phyloP scores from a whole-genome alignment of 1,140 invertebrate genomes.

The Bactericera cockerelli region DNA sequence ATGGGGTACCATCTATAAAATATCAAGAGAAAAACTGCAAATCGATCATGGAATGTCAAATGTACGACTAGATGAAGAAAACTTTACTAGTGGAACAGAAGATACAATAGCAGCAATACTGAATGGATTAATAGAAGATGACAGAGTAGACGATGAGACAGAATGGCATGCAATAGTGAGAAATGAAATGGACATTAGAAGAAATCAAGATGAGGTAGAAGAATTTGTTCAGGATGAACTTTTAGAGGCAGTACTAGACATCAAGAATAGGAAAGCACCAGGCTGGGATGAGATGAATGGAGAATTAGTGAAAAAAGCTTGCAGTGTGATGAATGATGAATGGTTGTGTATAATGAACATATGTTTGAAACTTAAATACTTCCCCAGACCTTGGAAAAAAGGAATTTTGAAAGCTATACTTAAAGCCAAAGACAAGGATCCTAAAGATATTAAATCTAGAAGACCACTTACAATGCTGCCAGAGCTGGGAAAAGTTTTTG shows the following conservation, averaged over 20 bases:
- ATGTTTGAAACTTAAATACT: neutral
- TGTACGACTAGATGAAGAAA: neutral
- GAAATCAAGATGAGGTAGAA: neutral
- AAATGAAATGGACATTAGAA: neutral
- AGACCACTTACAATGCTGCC: neutral
- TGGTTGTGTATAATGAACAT: neutral
- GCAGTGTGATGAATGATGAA: neutral
- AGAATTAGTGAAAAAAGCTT: neutral
- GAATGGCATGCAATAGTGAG: neutral
- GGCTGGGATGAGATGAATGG: neutral
- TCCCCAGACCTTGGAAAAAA: neutral
- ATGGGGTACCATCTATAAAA: slow-evolving; percentile 8
- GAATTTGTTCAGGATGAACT: neutral
- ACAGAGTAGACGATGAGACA: neutral
- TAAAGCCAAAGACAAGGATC: neutral
- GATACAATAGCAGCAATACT: neutral
- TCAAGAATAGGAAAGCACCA: neutral
- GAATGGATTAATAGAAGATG: neutral
- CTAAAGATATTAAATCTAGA: neutral
- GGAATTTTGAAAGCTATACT: neutral
- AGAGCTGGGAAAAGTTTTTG: neutral
- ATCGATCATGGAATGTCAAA: neutral
- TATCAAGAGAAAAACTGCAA: slow-evolving; percentile 3
- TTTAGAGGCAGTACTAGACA: neutral
- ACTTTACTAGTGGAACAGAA: neutral